Evolutionary conservation across 1,140 invertebrate genomes (phyloP), one percentile per base, ranked within the genome.

Genomic region (Drosophila persimilis): DNA sequence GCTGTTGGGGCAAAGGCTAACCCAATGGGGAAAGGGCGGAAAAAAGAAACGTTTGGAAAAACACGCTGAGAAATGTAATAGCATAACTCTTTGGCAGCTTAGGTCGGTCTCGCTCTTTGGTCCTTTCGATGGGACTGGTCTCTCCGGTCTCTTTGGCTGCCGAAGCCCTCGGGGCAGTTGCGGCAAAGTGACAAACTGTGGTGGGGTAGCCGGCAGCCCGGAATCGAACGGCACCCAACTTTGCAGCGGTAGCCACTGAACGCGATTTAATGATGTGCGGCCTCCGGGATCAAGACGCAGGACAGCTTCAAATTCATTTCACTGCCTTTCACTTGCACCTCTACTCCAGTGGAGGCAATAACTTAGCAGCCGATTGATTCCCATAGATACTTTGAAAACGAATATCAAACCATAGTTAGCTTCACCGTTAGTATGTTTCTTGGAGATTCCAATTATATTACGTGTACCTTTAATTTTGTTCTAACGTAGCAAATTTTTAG

Each of bases 21-120:
- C 26, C 26, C n/a, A 48, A 35, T 46, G 9, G 2, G 31, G 11
- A 11, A 39, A 39, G 35, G 11, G 35, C 9, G 7, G 0, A 39
- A 52, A 57, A 56, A 8, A 54, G 58, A 52, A 64, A 41, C 62
- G 51, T 56, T 46, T 51, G 52, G 58, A 55, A 80, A 77, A 85
- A 63, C 55, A 62, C 62, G 46, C 46, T 78, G 83, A 88, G 75
- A 79, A 86, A 83, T 86, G 83, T 83, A 76, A 88, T 75, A 78
- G 83, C 78, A 86, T 86, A 86, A 86, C 83, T 86, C 83, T 88
- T 86, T 75, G 77, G 65, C 63, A 77, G 83, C 83, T 86, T 86
- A 73, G 75, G 59, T 70, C 53, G 74, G 45, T 46, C 60, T 55
- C 67, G 24, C 55, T 39, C 51, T 50, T 24, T 69, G 48, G 45